Conservation (phyloP, 2,113 vertebrate species). For the Casuarius casuarius region DNA sequence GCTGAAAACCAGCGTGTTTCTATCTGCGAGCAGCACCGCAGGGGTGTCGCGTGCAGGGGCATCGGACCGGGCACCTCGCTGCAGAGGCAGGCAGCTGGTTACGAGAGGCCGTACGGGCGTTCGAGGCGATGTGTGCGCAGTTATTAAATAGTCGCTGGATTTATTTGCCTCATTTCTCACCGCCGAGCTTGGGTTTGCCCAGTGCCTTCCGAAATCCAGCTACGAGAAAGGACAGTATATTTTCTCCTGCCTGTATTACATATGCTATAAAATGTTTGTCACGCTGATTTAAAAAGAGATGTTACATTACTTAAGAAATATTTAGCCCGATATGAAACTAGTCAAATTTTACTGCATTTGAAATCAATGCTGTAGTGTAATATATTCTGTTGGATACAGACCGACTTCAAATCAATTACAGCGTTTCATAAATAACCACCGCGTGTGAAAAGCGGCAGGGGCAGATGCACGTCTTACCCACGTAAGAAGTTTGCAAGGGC, state of each 20-base stretch:
- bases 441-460: fast-evolving
- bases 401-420: neutral
- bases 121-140: fast-evolving
- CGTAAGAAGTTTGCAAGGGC: no score
- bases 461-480: fast-evolving
- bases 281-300: constrained; percentile 1
- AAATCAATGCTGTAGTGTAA: neutral
- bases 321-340: neutral
- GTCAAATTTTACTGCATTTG: neutral
- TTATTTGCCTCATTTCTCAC: neutral
- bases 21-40: fast-evolving
- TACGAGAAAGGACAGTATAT: neutral
- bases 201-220: neutral
- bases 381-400: neutral
- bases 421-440: fast-evolving
- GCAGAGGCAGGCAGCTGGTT: fast-evolving
- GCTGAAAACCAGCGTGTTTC: fast-evolving
- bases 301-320: neutral
- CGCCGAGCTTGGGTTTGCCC: neutral
- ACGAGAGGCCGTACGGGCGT: fast-evolving
- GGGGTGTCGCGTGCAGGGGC: fast-evolving
- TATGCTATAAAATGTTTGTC: neutral
- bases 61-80: fast-evolving
- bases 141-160: neutral
- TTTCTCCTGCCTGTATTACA: neutral